Evolutionary conservation across 2,797 vertebrate species (phyloP).

Genomic region (Fistularia commersonii): DNA sequence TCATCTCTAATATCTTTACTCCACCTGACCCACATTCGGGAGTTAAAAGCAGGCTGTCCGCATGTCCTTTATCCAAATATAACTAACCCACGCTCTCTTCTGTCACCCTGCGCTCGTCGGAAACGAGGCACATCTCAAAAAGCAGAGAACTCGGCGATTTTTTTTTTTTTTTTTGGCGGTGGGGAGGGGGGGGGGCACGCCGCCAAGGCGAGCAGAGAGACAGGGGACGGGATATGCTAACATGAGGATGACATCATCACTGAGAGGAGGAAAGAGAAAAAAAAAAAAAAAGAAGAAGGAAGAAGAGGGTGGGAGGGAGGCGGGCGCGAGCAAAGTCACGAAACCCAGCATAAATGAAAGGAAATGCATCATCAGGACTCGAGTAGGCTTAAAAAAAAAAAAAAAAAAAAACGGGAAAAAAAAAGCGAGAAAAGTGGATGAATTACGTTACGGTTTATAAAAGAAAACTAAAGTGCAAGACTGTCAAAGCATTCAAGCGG

Average conservation of each 20-base stretch:
- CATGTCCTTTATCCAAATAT: slow-evolving; percentile 58
- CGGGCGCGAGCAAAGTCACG: slow-evolving; percentile 30
- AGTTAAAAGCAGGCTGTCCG: slow-evolving; percentile 57
- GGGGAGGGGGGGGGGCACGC: no score
- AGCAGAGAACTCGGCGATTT: slow-evolving; percentile 15
- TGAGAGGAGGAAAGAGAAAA: slow-evolving; percentile 31
- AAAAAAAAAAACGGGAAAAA: no score
- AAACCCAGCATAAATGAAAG: slow-evolving; percentile 31
- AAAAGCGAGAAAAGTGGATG: slow-evolving; percentile 25
- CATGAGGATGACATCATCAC: slow-evolving; percentile 63
- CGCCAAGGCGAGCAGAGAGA: slow-evolving; percentile 16
- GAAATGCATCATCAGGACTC: slow-evolving; percentile 41
- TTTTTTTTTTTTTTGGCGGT: not conserved
- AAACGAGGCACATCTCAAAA: slow-evolving; percentile 40
- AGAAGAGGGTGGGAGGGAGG: not conserved
- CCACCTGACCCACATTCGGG: slow-evolving; percentile 53
- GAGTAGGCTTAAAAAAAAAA: not conserved
- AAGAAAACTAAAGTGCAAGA: slow-evolving; percentile 34
- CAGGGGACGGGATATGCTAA: slow-evolving; percentile 45
- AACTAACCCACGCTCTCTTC: slow-evolving; percentile 37
- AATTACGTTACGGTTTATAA: slow-evolving; percentile 47
- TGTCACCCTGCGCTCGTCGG: slow-evolving; percentile 47
- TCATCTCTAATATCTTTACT: slow-evolving; percentile 36
- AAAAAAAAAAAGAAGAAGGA: slow-evolving; percentile 7
- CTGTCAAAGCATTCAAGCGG: slow-evolving; percentile 45